Percentiles rank a stretch among this genome's conserved stretches.
These are phyloP conservation scores for Helarctos malayanus DNA, from an alignment of 2,797 vertebrate species.

Conservation along the genomic window DNA sequence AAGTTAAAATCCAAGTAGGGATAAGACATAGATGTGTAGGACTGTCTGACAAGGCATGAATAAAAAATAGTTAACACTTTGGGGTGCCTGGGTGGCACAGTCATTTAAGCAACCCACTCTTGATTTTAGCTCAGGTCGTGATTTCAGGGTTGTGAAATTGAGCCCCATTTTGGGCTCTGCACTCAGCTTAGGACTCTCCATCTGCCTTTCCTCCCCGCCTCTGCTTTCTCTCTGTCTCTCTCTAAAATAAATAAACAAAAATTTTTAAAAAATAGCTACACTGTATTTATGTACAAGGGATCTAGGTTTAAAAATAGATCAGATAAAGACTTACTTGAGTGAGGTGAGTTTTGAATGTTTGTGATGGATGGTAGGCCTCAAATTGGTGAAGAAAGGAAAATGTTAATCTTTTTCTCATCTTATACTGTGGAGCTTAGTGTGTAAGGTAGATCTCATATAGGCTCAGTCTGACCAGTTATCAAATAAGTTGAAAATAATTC, in stretches of 20 bases:
- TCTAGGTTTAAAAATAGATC: background rate
- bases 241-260: background rate
- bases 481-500: conserved; percentile 24
- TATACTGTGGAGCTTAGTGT: background rate
- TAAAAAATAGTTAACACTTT: background rate
- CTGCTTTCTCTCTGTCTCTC: background rate
- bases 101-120: background rate
- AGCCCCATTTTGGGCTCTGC: background rate
- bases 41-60: background rate
- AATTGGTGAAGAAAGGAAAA: background rate
- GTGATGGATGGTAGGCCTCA: background rate
- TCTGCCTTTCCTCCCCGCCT: background rate
- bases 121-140: background rate
- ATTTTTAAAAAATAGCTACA: background rate
- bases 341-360: background rate
- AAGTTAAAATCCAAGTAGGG: background rate
- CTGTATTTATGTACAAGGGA: background rate
- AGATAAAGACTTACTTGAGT: background rate
- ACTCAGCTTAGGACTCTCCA: background rate
- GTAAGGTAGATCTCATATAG: background rate
- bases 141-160: background rate
- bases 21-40: background rate
- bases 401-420: background rate
- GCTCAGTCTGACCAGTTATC: background rate
- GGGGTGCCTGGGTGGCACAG: background rate